Evolutionary conservation across 2,113 vertebrate species (phyloP).

Genomic region (Hippopotamus amphibius): DNA sequence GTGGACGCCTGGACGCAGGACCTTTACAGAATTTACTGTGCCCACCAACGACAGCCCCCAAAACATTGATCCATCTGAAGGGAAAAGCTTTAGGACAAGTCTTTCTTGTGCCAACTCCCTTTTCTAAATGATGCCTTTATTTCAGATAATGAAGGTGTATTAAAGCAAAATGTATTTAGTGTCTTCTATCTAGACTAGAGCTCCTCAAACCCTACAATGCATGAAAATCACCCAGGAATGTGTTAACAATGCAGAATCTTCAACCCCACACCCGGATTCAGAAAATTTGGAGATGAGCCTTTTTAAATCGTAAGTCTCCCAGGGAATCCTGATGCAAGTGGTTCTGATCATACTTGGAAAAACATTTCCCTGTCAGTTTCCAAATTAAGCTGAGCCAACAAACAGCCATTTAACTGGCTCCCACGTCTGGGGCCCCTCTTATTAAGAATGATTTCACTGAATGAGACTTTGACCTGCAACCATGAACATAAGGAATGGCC

Average conservation of each 20-base stretch:
- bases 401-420: not conserved
- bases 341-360: not conserved
- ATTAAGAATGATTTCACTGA: not conserved
- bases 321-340: not conserved
- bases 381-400: not conserved
- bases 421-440: rapidly evolving
- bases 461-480: not conserved
- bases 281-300: not conserved
- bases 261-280: not conserved
- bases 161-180: not conserved
- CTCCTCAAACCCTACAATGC: not conserved
- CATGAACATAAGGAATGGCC: not conserved
- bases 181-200: not conserved
- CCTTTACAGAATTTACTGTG: not conserved
- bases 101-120: not conserved
- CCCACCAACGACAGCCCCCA: not conserved
- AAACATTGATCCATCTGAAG: not conserved
- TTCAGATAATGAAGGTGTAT: not conserved
- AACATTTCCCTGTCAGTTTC: not conserved
- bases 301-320: not conserved
- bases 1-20: rapidly evolving
- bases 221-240: not conserved
- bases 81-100: not conserved
- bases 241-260: not conserved
- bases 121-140: not conserved